Conservation (phyloP, 2,113 vertebrate genomes). For the Vulpes lagopus region DNA sequence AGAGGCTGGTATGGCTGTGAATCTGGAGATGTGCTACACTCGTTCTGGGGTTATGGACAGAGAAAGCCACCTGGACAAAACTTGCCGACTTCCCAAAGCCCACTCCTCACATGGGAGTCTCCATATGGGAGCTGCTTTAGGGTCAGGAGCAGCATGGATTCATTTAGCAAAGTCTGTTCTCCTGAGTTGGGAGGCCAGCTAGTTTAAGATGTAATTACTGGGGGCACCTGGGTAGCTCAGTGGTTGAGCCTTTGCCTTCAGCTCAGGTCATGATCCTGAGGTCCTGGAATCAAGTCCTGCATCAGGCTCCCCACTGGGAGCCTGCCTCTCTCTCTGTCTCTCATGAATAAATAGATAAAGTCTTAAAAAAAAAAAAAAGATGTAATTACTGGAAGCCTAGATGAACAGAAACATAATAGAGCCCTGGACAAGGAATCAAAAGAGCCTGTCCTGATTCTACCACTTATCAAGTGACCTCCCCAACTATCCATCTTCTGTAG, state of each 20-base stretch:
- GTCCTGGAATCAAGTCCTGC: too few relatives aligned
- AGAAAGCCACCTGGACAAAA: neutral
- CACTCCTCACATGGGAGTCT: neutral
- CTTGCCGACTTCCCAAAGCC: neutral
- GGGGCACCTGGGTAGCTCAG: neutral
- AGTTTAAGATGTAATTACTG: neutral
- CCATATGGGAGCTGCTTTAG: neutral
- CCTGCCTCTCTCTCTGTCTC: too few relatives aligned
- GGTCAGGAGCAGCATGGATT: neutral
- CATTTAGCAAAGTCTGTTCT: neutral
- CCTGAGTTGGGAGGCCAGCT: neutral
- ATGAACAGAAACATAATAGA: neutral
- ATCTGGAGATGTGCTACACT: neutral
- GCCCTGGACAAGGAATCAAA: neutral
- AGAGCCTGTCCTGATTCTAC: neutral
- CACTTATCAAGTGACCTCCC: neutral
- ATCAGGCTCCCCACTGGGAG: too few relatives aligned
- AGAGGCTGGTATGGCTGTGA: neutral
- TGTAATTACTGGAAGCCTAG: neutral
- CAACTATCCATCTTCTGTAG: neutral
- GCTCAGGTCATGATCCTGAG: too few relatives aligned
- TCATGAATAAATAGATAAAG: too few relatives aligned
- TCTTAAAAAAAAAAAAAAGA: neutral
- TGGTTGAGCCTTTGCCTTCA: too few relatives aligned
- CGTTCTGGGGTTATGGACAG: neutral